Evolutionary conservation across 2,797 vertebrate species (phyloP).

Genomic region (Poecilia wingei): DNA sequence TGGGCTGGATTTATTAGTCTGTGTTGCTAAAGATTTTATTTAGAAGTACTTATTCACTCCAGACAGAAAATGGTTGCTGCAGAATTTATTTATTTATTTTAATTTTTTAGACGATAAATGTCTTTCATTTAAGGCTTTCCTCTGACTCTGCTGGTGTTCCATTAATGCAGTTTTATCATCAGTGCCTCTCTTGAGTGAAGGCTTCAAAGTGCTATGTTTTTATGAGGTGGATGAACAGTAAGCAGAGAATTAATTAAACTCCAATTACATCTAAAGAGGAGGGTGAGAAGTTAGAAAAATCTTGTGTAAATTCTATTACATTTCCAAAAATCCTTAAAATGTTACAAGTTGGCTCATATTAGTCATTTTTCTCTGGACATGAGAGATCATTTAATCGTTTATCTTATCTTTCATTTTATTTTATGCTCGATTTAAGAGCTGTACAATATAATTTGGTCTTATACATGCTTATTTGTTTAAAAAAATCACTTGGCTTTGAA

Average conservation of each 20-base stretch:
- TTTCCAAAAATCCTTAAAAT: slow-evolving; percentile 26
- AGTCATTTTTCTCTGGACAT: slow-evolving; percentile 20
- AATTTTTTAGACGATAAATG: slow-evolving; percentile 5
- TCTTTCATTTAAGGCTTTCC: slow-evolving; percentile 16
- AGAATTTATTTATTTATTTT: not conserved
- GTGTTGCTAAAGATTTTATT: slow-evolving; percentile 17
- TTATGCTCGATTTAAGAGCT: slow-evolving; percentile 84
- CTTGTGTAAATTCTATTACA: slow-evolving; percentile 10
- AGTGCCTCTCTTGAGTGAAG: slow-evolving; percentile 50
- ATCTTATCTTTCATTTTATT: slow-evolving; percentile 48
- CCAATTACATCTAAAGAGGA: not conserved
- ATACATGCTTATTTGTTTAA: slow-evolving; percentile 87
- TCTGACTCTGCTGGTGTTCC: slow-evolving; percentile 18
- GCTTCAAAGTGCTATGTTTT: slow-evolving; percentile 34
- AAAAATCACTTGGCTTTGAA: slow-evolving; percentile 88
- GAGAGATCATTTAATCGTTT: slow-evolving; percentile 24
- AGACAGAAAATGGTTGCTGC: slow-evolving; percentile 10
- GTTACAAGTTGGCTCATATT: slow-evolving; percentile 10
- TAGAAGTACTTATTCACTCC: slow-evolving; percentile 18
- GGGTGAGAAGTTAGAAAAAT: not conserved
- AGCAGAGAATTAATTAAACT: slow-evolving; percentile 14
- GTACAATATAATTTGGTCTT: slow-evolving; percentile 92
- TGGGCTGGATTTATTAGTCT: slow-evolving; percentile 16
- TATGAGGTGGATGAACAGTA: slow-evolving; percentile 34
- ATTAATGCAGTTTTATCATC: slow-evolving; percentile 20